Evolutionary conservation across 2,113 vertebrate genomes (phyloP).

Genomic region (Dipodomys ordii): DNA sequence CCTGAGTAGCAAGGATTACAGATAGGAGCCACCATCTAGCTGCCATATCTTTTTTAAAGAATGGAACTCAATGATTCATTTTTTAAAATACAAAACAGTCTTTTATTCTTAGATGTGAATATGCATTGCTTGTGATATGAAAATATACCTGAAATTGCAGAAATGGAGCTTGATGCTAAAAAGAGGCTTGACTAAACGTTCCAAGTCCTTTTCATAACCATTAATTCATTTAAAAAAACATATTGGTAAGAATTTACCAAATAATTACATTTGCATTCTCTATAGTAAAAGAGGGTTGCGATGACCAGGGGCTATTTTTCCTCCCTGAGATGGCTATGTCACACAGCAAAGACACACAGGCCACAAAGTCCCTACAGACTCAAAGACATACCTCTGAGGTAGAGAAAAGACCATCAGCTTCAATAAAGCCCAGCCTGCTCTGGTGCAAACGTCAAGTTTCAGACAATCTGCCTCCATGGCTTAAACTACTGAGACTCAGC

Average conservation of each 20-base stretch:
- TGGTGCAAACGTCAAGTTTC: background rate
- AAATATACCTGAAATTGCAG: background rate
- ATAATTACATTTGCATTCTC: background rate
- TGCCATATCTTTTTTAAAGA: background rate
- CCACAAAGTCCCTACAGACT: background rate
- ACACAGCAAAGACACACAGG: background rate
- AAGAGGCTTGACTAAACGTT: background rate
- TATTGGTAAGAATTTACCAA: background rate
- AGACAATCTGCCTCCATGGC: background rate
- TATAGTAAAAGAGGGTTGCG: background rate
- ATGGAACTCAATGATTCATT: background rate
- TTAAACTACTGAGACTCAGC: background rate
- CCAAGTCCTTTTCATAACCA: background rate
- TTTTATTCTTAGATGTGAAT: background rate
- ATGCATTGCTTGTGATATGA: background rate
- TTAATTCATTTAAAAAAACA: too few relatives aligned
- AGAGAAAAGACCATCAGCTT: conserved; percentile 30
- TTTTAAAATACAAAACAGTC: background rate
- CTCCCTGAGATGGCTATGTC: background rate
- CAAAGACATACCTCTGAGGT: background rate
- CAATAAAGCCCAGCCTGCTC: background rate
- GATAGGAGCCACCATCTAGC: too few relatives aligned
- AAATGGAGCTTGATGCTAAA: background rate
- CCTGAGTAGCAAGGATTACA: too few relatives aligned
- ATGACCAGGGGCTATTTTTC: background rate